phyloP scores from a whole-genome alignment of 1,140 invertebrate genomes.

The Cotesia typhae region DNA sequence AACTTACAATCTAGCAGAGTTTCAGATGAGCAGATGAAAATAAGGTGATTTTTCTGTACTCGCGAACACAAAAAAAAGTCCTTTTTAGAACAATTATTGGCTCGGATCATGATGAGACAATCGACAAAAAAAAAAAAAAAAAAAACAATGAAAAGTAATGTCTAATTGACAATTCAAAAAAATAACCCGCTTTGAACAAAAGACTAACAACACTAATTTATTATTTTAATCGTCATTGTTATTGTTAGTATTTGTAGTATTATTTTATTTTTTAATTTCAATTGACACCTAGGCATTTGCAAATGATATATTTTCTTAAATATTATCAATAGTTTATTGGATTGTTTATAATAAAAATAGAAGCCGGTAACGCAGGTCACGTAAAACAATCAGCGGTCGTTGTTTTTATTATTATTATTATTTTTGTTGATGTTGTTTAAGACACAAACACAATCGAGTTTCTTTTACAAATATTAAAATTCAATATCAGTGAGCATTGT shows the following conservation, averaged over 20 bases:
- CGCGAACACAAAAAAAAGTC: not conserved
- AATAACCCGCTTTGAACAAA: no score
- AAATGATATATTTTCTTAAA: conserved; percentile 24
- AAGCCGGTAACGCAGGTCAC: conserved; percentile 38
- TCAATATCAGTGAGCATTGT: not conserved
- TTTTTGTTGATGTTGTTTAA: not conserved
- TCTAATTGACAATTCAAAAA: not conserved
- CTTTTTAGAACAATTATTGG: not conserved
- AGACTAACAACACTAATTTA: conserved; percentile 29
- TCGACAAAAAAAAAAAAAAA: not conserved
- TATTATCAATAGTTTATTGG: conserved; percentile 10
- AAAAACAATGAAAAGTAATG: not conserved
- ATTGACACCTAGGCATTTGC: conserved; percentile 39
- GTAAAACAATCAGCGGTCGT: not conserved
- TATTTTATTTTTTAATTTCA: conserved; percentile 10
- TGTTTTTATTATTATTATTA: no score
- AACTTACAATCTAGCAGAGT: conserved; percentile 5
- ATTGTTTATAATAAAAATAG: conserved; percentile 39
- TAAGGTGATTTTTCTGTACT: not conserved
- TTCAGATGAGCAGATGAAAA: conserved; percentile 8
- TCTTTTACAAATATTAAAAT: not conserved
- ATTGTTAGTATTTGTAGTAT: conserved; percentile 32
- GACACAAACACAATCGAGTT: not conserved
- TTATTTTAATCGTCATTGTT: conserved; percentile 15
- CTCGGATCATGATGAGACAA: conserved; percentile 8